A percentile compares a stretch with the other conserved stretches of the same genome.
Conservation (phyloP, 2,888 invertebrate genomes). For the Oligia strigilis region DNA sequence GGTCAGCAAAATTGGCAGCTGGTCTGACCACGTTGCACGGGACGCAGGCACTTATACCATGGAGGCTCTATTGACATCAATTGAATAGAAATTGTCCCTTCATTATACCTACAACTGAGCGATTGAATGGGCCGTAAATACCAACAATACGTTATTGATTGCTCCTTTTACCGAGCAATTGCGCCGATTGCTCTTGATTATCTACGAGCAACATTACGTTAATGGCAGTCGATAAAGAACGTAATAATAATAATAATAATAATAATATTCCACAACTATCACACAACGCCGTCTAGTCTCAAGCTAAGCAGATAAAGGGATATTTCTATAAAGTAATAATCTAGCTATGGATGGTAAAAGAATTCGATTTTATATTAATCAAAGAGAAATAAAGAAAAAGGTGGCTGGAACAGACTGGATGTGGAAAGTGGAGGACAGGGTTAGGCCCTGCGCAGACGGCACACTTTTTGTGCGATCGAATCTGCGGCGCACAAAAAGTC, state of each 20-base stretch:
- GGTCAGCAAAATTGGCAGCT: neutral
- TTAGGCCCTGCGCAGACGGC: too few species aligned
- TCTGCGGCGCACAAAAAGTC: too few species aligned
- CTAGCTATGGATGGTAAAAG: neutral
- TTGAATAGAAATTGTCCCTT: conserved; percentile 15
- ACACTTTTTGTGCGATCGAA: too few species aligned
- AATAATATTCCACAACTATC: too few species aligned
- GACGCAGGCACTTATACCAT: neutral
- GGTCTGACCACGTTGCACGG: neutral
- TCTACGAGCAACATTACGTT: conserved; percentile 30
- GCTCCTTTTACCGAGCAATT: conserved; percentile 42
- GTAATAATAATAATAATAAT: too few species aligned
- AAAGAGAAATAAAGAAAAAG: neutral
- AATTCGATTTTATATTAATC: neutral
- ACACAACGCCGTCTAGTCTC: too few species aligned
- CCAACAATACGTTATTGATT: conserved; percentile 39
- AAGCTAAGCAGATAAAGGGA: too few species aligned
- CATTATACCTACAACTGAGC: conserved; percentile 1
- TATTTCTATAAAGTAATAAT: neutral
- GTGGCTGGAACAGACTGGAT: neutral
- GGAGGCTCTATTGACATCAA: neutral
- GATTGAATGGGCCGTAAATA: conserved; percentile 32
- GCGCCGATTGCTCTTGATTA: conserved; percentile 44
- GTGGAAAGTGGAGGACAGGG: neutral
- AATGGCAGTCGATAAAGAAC: neutral